phyloP scores from a whole-genome alignment of 2,888 invertebrate genomes.

The Clunio marinus region DNA sequence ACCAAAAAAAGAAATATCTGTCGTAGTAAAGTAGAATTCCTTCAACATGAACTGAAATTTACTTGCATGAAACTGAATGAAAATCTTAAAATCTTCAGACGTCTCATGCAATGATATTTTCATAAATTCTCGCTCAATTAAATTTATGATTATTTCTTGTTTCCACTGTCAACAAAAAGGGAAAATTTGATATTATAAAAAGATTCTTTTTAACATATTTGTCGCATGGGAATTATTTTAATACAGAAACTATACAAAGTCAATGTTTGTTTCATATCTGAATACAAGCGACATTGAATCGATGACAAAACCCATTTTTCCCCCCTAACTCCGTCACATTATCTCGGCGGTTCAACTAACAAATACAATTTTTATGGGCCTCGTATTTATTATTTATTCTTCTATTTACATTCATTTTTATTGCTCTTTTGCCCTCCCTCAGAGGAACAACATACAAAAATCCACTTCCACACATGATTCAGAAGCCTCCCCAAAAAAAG shows the following conservation, averaged over 20 bases:
- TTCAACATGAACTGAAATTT: not conserved
- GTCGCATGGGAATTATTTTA: not conserved
- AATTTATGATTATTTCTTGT: not conserved
- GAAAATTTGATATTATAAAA: not conserved
- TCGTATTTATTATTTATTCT: slow-evolving; percentile 25
- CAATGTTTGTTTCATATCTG: not conserved
- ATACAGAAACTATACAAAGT: not conserved
- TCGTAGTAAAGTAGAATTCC: not conserved
- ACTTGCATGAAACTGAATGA: not conserved
- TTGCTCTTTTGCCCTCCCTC: slow-evolving; percentile 1
- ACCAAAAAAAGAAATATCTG: not conserved
- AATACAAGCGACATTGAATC: not conserved
- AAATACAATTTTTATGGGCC: not conserved
- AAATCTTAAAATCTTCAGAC: not conserved
- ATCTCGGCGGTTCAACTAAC: not conserved
- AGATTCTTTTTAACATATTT: not conserved
- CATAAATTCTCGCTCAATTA: slow-evolving; percentile 12
- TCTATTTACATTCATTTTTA: slow-evolving; percentile 29
- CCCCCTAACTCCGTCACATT: not conserved
- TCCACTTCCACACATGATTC: not conserved
- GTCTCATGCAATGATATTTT: not conserved
- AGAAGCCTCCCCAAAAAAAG: too few species aligned
- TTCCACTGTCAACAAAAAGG: not conserved
- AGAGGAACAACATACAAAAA: not conserved
- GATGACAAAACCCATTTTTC: not conserved